Base-by-base conservation (phyloP, 2,113 vertebrate species). In the Corvus cornix region DNA sequence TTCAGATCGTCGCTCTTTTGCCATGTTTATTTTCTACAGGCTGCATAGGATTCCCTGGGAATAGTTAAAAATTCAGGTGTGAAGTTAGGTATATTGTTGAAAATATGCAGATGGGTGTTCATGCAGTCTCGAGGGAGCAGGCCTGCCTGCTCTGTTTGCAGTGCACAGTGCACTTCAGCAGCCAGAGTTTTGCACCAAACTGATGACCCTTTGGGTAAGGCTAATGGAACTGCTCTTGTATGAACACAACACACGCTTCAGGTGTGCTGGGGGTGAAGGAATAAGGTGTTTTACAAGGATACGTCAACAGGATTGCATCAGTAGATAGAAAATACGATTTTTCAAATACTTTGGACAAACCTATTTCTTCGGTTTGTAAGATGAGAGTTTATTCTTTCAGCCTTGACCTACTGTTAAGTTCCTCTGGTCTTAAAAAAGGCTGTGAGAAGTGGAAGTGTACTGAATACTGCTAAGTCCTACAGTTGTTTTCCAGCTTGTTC, bases 191-290 rank as follows among this genome's bases (percentile, higher is more conserved):
- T 60, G 20, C 78, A 73, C 70, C 53, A 82, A 94, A 68, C 69
- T 66, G 82, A 33, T 90, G 87, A 41, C 31, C 20, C 43, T 91
- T 90, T 49, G 81, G 56, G 70, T 69, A 64, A 83, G 41, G 62
- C 63, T 94, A 84, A 87, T 75, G 69, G 91, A 94, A 74, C 81
- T 44, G 35, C 67, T 2, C 2, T 37, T 68, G 66, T 55, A 35
- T 0, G 0, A 87, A 27, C 4, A 3, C 56, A 72, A 16, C 43
- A 18, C 2, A 2, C 23, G 18, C 64, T 75, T 51, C 39, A 56
- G 62, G 67, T 77, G 37, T 78, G 51, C 46, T 2, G 3, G 31
- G 19, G 43, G n/a, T 76, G 69, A 85, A 82, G 37, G 43, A 75
- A 33, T 60, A 49, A 43, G 24, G 37, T 53, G 28, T 84, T 82